These are phyloP conservation scores for Drosophila emarginata DNA, from an alignment of 2,888 invertebrate genomes.

Conservation along the genomic window DNA sequence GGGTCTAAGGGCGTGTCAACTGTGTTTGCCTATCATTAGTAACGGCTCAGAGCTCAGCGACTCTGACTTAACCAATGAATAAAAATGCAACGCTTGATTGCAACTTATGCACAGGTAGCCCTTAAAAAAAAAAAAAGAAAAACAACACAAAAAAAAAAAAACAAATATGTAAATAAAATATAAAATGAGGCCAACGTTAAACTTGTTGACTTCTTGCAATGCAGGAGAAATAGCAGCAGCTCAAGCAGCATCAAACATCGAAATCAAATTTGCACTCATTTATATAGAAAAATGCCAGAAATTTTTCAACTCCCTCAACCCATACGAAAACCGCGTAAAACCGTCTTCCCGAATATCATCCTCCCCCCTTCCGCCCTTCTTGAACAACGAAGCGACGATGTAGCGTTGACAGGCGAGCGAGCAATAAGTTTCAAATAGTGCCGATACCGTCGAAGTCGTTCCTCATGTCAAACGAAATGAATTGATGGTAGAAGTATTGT, in stretches of 20 bases:
- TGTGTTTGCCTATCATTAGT: constrained; percentile 65
- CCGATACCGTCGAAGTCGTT: constrained; percentile 58
- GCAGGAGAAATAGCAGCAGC: constrained; percentile 20
- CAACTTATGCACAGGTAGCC: constrained; percentile 34
- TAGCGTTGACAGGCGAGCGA: constrained; percentile 63
- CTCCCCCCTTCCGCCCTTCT: constrained; percentile 10
- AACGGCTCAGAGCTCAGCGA: constrained; percentile 56
- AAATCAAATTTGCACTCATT: constrained; percentile 57
- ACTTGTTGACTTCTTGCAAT: constrained; percentile 48
- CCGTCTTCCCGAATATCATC: too few species aligned
- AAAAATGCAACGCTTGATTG: constrained; percentile 53
- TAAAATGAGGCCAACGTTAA: constrained; percentile 42
- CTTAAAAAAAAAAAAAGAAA: neutral
- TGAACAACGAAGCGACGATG: constrained; percentile 37
- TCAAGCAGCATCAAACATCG: constrained; percentile 37
- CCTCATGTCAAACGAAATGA: constrained; percentile 54
- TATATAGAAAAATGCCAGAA: constrained; percentile 50
- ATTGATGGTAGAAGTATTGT: neutral
- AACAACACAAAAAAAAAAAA: constrained; percentile 18
- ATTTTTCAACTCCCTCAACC: constrained; percentile 12
- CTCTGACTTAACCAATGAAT: constrained; percentile 26
- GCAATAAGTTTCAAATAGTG: constrained; percentile 72
- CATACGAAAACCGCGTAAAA: neutral
- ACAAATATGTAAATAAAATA: constrained; percentile 13
- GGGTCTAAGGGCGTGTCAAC: constrained; percentile 42